Evolutionary conservation across 2,888 invertebrate species (phyloP).

Genomic region (Apamea monoglypha): DNA sequence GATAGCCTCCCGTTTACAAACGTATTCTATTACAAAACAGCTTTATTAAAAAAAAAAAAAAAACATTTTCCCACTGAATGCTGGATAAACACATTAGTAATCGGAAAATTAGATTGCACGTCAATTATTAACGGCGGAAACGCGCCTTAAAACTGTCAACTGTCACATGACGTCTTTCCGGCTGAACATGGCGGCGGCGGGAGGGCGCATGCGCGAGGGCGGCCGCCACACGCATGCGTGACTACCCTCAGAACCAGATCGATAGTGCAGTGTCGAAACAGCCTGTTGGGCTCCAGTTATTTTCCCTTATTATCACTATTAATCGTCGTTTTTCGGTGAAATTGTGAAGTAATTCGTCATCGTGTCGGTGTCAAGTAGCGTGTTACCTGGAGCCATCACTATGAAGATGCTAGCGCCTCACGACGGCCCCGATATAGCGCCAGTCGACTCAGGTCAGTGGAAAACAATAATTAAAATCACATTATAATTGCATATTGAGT

Average conservation of each 20-base stretch:
- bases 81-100: conserved; percentile 50
- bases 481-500: conserved; percentile 36
- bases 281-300: conserved; percentile 85
- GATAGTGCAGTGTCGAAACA: conserved; percentile 87
- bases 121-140: conserved; percentile 67
- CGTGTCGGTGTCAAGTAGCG: conserved; percentile 88
- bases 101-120: conserved; percentile 50
- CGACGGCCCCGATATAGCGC: conserved; percentile 91
- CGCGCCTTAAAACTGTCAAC: conserved; percentile 72
- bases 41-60: too few relatives aligned
- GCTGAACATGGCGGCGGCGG: conserved; percentile 68
- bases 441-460: conserved; percentile 88
- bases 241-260: conserved; percentile 78
- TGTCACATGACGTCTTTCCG: conserved; percentile 87
- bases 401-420: conserved; percentile 88
- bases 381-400: conserved; percentile 84
- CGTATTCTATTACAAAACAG: conserved; percentile 30
- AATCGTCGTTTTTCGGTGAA: conserved; percentile 73
- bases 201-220: conserved; percentile 65
- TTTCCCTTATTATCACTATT: conserved; percentile 75
- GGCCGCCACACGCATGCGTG: conserved; percentile 78
- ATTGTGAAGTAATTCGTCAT: conserved; percentile 77
- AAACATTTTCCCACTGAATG: conserved; percentile 25
- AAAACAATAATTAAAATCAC: conserved; percentile 64
- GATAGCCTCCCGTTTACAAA: neutral